phyloP scores from a whole-genome alignment of 1,140 invertebrate species.

The Bombus haemorrhoidalis region DNA sequence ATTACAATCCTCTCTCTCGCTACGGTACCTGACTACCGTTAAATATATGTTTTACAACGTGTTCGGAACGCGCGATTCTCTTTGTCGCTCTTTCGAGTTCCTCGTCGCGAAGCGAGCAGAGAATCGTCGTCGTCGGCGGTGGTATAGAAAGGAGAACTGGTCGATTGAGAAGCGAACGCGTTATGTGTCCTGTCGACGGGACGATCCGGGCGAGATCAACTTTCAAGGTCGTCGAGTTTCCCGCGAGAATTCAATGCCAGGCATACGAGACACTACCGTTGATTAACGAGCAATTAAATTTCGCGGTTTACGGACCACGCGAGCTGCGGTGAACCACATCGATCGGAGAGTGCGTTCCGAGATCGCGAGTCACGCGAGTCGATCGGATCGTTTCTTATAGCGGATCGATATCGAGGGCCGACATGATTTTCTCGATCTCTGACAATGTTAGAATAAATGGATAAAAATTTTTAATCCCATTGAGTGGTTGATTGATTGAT shows the following conservation, averaged over 20 bases:
- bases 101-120: neutral
- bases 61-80: slow-evolving; percentile 28
- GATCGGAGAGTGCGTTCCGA: neutral
- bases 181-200: slow-evolving; percentile 40
- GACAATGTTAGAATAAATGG: neutral
- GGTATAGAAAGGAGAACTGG: slow-evolving; percentile 13
- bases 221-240: slow-evolving; percentile 58
- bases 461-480: no score
- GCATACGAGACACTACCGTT: neutral
- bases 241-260: neutral
- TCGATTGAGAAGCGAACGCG: slow-evolving; percentile 35
- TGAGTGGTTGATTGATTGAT: no score
- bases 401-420: neutral
- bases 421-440: neutral
- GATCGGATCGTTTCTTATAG: neutral
- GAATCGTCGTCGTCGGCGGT: slow-evolving; percentile 5
- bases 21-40: slow-evolving; percentile 69
- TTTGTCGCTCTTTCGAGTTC: neutral
- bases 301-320: slow-evolving; percentile 33
- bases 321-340: slow-evolving; percentile 7
- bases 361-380: neutral
- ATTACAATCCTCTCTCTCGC: slow-evolving; percentile 62
- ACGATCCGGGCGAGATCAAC: slow-evolving; percentile 32
- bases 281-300: slow-evolving; percentile 47
- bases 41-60: slow-evolving; percentile 69